Base-by-base conservation (phyloP, 1,140 invertebrate species). In the Lycorma delicatula region DNA sequence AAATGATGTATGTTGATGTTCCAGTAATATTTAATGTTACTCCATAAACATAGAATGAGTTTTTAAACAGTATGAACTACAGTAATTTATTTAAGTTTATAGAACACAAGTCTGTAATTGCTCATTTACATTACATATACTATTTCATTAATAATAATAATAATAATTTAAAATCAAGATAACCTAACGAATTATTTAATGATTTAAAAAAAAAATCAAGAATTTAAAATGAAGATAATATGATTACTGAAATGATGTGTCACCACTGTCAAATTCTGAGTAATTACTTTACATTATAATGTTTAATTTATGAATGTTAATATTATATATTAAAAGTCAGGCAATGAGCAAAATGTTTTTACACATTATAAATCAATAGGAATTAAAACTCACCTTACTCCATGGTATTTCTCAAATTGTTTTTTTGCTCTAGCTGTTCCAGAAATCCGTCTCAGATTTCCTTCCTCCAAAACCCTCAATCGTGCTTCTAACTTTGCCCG, bases 381-480 rank as follows among this genome's bases (percentile, higher is more conserved):
- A 50, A 59, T 54, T 51, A 16, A 5, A 28, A 63, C 53, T 72
- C 61, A 83, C 81, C 79, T 81, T 72, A 87, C 89, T 36, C 82
- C 80, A 62, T 93, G 85, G 72, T 95, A 96, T 74, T 94, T 95
- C 63, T 95, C 90, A 69, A 91, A 91, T 67, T 89, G 92, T 0
- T 86, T 83, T 69, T 88, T 88, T 1, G 84, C 83, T 70, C 91
- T 94, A 1, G 86, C 89, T 1, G 86, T 89, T 5, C 93, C 93
- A 68, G 90, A 93, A 27, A 97, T 83, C 66, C 82, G 81, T 54
- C 81, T 80, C 26, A 90, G 70, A 67, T 87, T 89, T 0, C 90
- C 91, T 72, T 93, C 88, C 74, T 97, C 93, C 1, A 97, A 66
- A 25, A 84, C 60, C 47, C 85, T 75, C 9, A 97, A 67, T 52